Evolutionary conservation across 2,797 vertebrate species (phyloP), one percentile per base, ranked within the genome.

Genomic region (Sciurus carolinensis): DNA sequence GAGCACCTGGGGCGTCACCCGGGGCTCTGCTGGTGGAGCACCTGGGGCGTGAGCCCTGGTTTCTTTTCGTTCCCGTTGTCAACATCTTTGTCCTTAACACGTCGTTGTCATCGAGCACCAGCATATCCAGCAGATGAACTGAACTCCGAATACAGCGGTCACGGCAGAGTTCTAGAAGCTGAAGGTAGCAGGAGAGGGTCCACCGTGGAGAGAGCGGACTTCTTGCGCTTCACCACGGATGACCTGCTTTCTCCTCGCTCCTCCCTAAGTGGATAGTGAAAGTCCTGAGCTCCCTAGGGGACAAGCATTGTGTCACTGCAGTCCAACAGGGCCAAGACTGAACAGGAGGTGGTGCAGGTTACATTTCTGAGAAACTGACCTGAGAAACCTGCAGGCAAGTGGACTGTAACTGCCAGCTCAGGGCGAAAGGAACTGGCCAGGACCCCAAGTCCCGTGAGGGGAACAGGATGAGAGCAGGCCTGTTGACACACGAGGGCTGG

Each of bases 291-390:
- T 17, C 39, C 52, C 36, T 30, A n/a, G 39, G 72, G 24, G 77
- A 26, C 28, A 67, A 75, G 22, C 42, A 50, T 67, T 75, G 42
- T 5, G 52, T 18, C 14, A 52, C 52, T 52, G 15, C 14, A 52
- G 1, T 20, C 20, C n/a, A 10, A 20, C 44, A 47, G 44, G 44
- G 44, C 44, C 39, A 39, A 39, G 39, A 39, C 39, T 44, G 75
- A 87, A 42, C 92, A 75, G 87, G 52, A 97, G 94, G 88, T 73
- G 96, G 93, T 44, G 69, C 7, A 69, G 84, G n/a, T 9, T 5
- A 54, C 76, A 67, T 17, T 33, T 28, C 8, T 15, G 7, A 36
- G 54, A 79, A 79, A 10, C 76, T n/a, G 20, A 17, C 50, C 76
- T 5, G 5, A 52, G 33, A 75, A 42, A 47, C 5, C 13, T 59